Base-by-base conservation (phyloP, 2,797 vertebrate species). In the Mycteria americana region DNA sequence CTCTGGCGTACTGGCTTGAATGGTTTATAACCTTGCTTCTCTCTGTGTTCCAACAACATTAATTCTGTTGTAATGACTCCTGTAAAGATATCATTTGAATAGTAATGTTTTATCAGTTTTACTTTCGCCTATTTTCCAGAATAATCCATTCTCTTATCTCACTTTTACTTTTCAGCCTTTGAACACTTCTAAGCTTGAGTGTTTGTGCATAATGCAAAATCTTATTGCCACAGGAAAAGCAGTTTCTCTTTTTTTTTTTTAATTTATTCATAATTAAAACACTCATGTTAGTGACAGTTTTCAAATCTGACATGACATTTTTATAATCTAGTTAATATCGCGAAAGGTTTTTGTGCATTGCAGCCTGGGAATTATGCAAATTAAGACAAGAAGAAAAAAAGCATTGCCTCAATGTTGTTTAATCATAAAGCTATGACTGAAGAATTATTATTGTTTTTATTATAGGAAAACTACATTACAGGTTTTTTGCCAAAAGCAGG, bases 191-290 rank as follows among this genome's bases (percentile, higher is more conserved):
- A 5, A 75, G 76, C 94, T 91, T 93, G 56, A 82, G 67, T 91
- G 70, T 88, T 95, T 80, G 87, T 92, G 89, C 62, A 78, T 43
- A 91, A 86, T 68, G 65, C 78, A 54, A 81, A 77, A 41, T 72
- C 64, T 80, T 78, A 45, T 15, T 62, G 86, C 91, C 75, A 92
- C 6, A 87, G 89, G 95, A 84, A 69, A 95, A 92, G 86, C 51
- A 7, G 70, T 50, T 81, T 74, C 65, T 95, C 63, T 53, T 31
- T 75, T 56, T 64, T n/a, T n/a, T 69, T 72, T 93, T 63, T 82
- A 86, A 97, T 97, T 94, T 96, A 96, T 97, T 97, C 95, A 67
- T 97, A 96, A 97, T 97, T 97, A 97, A 97, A 97, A 95, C 75
- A 78, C 83, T 72, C 16, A 16, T 31, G 57, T 97, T 97, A 97